A percentile compares a stretch with the other conserved stretches of the same genome.
Conservation (phyloP, 2,888 invertebrate genomes). For the Aporophyla nigra region DNA sequence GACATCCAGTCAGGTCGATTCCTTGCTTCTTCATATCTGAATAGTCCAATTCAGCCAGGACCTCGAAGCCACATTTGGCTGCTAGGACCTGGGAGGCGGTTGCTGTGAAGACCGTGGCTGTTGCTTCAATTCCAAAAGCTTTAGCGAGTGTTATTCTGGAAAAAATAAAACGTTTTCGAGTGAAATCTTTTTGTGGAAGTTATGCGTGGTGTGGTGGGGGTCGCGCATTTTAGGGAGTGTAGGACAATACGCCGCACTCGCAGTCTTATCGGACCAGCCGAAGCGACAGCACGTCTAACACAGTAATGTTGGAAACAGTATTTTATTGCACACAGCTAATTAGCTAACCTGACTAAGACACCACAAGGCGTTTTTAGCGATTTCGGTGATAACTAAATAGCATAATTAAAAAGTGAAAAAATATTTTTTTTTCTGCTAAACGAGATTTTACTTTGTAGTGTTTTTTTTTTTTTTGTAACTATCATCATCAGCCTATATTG, state of each 20-base stretch:
- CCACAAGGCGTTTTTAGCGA: too few relatives aligned
- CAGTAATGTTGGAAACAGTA: background rate
- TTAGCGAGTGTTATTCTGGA: conserved; percentile 78
- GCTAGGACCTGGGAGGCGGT: conserved; percentile 81
- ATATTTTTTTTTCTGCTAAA: too few relatives aligned
- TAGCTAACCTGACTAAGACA: too few relatives aligned
- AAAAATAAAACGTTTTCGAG: conserved; percentile 9
- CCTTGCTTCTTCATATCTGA: conserved; percentile 75
- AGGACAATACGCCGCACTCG: background rate
- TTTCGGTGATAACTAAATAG: too few relatives aligned
- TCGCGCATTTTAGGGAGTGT: background rate
- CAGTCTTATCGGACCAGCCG: background rate
- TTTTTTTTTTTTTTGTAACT: too few relatives aligned
- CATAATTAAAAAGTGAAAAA: too few relatives aligned
- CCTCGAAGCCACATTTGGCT: conserved; percentile 78
- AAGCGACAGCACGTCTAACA: background rate
- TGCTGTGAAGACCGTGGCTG: conserved; percentile 83
- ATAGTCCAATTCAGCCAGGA: conserved; percentile 77
- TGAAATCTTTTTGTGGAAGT: too few relatives aligned
- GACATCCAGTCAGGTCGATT: conserved; percentile 73
- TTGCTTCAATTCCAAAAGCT: conserved; percentile 75
- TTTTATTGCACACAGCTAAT: background rate
- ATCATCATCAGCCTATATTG: too few relatives aligned
- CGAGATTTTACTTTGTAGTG: too few relatives aligned
- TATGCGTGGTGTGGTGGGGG: background rate